Conservation (phyloP, 2,888 invertebrate genomes). For the Empis livida region DNA sequence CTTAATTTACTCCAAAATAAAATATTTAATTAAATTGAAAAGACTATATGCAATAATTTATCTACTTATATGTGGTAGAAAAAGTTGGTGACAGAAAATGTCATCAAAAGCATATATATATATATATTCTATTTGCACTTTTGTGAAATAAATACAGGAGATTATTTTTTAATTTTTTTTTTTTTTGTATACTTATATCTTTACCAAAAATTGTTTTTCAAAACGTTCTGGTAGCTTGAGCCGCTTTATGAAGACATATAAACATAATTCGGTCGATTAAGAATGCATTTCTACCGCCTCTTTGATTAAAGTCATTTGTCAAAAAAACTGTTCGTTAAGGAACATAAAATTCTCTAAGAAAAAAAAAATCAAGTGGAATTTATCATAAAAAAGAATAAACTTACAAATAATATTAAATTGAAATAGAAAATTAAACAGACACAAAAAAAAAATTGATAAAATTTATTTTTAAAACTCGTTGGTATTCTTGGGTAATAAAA, state of each 20-base stretch:
- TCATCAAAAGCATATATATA: not conserved
- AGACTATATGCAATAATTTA: too few species aligned
- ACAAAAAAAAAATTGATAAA: not conserved
- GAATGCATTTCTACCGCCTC: slow-evolving; percentile 14
- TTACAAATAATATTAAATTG: not conserved
- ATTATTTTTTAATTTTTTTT: too few species aligned
- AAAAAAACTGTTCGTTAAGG: slow-evolving; percentile 9
- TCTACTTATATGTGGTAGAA: too few species aligned
- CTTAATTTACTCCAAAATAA: too few species aligned
- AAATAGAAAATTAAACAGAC: not conserved
- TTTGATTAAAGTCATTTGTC: slow-evolving; percentile 16
- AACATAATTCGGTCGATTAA: slow-evolving; percentile 16
- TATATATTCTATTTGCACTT: not conserved
- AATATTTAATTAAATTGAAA: too few species aligned
- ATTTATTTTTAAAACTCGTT: not conserved
- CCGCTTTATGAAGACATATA: slow-evolving; percentile 6
- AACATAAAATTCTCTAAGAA: slow-evolving; percentile 3
- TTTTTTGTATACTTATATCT: too few species aligned
- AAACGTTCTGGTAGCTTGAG: not conserved
- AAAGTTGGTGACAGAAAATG: not conserved
- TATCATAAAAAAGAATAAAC: not conserved
- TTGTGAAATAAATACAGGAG: too few species aligned
- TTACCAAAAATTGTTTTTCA: not conserved
- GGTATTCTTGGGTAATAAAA: too few species aligned
- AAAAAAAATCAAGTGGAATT: too few species aligned